These are phyloP conservation scores for Propsilocerus akamusi DNA, from an alignment of 1,140 invertebrate genomes.

Conservation along the genomic window DNA sequence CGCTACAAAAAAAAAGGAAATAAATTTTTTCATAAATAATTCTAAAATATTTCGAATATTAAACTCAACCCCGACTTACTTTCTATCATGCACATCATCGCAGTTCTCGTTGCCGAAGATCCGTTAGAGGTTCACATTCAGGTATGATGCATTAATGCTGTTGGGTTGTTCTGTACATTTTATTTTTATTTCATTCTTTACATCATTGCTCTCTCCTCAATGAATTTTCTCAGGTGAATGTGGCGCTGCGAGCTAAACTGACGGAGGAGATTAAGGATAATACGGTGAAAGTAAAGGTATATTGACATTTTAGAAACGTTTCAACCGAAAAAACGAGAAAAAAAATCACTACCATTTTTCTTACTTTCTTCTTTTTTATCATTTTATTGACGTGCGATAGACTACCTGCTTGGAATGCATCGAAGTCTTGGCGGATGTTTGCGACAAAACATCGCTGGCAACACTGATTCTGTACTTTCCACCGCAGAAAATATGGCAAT, in stretches of 20 bases:
- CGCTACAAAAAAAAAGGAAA: no score
- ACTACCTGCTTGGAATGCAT: conserved; percentile 46
- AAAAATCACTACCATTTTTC: conserved; percentile 3
- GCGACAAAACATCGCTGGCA: conserved; percentile 48
- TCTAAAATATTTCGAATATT: no score
- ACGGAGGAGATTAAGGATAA: conserved; percentile 55
- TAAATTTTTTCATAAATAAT: no score
- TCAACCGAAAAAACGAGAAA: neutral
- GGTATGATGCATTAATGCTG: neutral
- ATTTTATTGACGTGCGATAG: conserved; percentile 20
- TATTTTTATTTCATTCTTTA: neutral
- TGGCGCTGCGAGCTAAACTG: conserved; percentile 56
- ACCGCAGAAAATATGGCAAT: conserved; percentile 36
- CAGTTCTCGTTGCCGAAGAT: conserved; percentile 19
- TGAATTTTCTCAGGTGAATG: conserved; percentile 37
- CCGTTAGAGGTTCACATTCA: conserved; percentile 20
- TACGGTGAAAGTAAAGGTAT: conserved; percentile 47
- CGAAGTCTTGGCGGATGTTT: conserved; percentile 43
- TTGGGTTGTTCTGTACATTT: neutral
- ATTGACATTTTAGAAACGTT: neutral
- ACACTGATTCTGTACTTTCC: conserved; percentile 62
- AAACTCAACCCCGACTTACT: no score
- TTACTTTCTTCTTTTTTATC: conserved; percentile 6
- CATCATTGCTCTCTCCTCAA: conserved; percentile 13
- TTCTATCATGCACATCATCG: no score